Conservation (phyloP, 2,888 invertebrate species). For the Pammene fasciana region DNA sequence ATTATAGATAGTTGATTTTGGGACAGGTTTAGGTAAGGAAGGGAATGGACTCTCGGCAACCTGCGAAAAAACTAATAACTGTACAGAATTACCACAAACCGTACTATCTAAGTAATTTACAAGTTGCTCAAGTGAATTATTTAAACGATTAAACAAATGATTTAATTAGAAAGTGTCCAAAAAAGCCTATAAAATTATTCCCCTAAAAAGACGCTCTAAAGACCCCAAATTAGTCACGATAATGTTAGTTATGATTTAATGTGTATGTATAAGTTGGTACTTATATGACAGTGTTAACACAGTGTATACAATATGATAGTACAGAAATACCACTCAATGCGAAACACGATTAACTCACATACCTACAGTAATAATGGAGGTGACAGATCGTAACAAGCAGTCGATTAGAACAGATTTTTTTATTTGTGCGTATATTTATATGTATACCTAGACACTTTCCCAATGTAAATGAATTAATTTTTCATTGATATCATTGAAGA, state of each 20-base stretch:
- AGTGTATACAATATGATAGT: constrained; percentile 12
- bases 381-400: too few relatives aligned
- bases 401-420: too few relatives aligned
- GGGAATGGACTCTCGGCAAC: constrained; percentile 63
- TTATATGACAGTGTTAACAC: constrained; percentile 43
- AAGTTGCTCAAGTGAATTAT: background rate
- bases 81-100: constrained; percentile 54
- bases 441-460: too few relatives aligned
- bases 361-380: too few relatives aligned
- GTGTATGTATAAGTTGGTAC: constrained; percentile 20
- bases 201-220: background rate
- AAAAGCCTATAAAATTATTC: background rate
- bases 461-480: too few relatives aligned
- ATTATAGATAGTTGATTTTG: constrained; percentile 41
- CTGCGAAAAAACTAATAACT: constrained; percentile 62
- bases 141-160: constrained; percentile 10
- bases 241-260: constrained; percentile 38
- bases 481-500: too few relatives aligned
- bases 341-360: background rate
- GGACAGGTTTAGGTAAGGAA: constrained; percentile 46
- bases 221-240: constrained; percentile 19
- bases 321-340: constrained; percentile 4
- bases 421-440: too few relatives aligned
- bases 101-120: constrained; percentile 6
- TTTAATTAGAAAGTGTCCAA: constrained; percentile 19